phyloP scores from a whole-genome alignment of 1,140 invertebrate genomes.

The Pogonomyrmex barbatus region DNA sequence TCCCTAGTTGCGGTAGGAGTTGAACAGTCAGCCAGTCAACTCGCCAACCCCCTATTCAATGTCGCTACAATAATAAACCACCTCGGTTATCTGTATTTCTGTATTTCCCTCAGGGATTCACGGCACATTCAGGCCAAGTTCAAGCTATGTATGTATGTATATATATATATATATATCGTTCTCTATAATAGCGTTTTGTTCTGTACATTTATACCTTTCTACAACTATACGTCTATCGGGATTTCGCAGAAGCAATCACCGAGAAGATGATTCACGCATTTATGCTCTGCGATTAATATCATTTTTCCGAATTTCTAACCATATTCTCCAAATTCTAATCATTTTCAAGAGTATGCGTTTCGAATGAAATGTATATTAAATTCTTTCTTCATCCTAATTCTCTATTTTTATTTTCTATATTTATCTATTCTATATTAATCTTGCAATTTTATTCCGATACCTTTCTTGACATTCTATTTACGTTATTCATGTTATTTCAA shows the following conservation, averaged over 20 bases:
- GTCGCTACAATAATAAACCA: constrained; percentile 85
- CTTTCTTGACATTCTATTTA: too few species aligned
- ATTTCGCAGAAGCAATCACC: constrained; percentile 26
- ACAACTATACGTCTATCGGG: constrained; percentile 2
- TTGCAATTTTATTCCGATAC: too few species aligned
- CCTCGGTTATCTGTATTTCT: constrained; percentile 85
- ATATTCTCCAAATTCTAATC: not conserved
- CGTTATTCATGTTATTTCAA: too few species aligned
- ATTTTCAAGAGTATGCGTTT: not conserved
- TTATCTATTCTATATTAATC: too few species aligned
- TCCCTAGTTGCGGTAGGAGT: constrained; percentile 58
- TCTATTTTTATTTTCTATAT: too few species aligned
- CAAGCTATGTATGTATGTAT: constrained; percentile 74
- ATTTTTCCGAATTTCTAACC: not conserved
- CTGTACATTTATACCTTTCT: constrained; percentile 70
- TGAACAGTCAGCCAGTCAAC: constrained; percentile 71
- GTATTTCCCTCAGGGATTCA: constrained; percentile 83
- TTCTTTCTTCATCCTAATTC: not conserved
- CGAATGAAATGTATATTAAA: not conserved
- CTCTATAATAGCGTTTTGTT: constrained; percentile 66
- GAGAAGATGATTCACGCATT: not conserved
- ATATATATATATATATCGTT: not conserved
- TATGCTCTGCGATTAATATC: not conserved
- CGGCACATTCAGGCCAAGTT: constrained; percentile 83
- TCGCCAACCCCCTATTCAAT: constrained; percentile 81